Evolutionary conservation across 1,140 invertebrate species (phyloP).

Genomic region (Drosophila sechellia): DNA sequence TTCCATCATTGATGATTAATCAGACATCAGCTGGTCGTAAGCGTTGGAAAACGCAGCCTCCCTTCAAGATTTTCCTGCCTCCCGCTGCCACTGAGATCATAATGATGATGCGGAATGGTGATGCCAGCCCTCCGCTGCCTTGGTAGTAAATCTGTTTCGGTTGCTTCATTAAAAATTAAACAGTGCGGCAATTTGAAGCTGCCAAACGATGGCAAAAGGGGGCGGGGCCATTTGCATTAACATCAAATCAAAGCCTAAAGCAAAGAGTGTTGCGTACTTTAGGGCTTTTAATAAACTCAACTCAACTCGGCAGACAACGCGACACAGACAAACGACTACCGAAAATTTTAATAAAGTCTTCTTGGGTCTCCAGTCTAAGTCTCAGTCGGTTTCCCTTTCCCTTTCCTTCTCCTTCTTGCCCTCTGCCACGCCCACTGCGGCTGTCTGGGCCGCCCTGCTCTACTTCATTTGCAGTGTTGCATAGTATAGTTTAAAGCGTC

Average conservation of each 20-base stretch:
- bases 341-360: slow-evolving; percentile 66
- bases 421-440: slow-evolving; percentile 20
- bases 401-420: background rate
- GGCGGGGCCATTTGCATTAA: slow-evolving; percentile 65
- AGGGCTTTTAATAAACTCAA: slow-evolving; percentile 66
- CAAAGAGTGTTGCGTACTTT: slow-evolving; percentile 30
- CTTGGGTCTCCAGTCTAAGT: background rate
- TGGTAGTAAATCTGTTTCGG: slow-evolving; percentile 74
- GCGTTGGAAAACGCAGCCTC: slow-evolving; percentile 10
- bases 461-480: slow-evolving; percentile 48
- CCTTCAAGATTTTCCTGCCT: background rate
- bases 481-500: slow-evolving; percentile 67
- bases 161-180: slow-evolving; percentile 74
- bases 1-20: slow-evolving; percentile 79
- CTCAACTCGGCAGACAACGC: slow-evolving; percentile 19
- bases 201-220: background rate
- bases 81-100: background rate
- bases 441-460: slow-evolving; percentile 28
- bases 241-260: slow-evolving; percentile 70
- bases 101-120: slow-evolving; percentile 28
- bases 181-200: slow-evolving; percentile 52
- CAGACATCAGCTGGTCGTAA: slow-evolving; percentile 61
- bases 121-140: slow-evolving; percentile 32
- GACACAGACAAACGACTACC: slow-evolving; percentile 47
- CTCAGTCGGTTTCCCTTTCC: background rate